These are phyloP conservation scores for Ceyx margarethae DNA, from an alignment of 2,113 vertebrate genomes.

Conservation along the genomic window DNA sequence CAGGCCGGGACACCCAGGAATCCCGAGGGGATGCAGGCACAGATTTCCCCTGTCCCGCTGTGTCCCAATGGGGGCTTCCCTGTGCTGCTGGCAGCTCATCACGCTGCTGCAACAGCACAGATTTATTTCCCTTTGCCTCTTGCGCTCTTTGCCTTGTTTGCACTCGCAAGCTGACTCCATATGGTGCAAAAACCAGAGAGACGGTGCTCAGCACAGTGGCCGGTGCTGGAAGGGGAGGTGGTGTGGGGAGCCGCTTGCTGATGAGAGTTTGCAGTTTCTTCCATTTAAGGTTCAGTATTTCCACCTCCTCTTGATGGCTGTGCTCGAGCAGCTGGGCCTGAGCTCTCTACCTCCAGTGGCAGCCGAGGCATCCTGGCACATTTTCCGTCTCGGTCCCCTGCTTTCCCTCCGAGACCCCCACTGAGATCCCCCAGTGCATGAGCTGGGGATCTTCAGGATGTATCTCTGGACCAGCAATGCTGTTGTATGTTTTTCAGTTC, in stretches of 20 bases:
- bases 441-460: accelerated
- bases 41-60: background rate
- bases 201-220: background rate
- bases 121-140: constrained; percentile 27
- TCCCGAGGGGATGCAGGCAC: background rate
- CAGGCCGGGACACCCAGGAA: no score
- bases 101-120: background rate
- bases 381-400: accelerated
- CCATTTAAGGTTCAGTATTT: background rate
- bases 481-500: background rate
- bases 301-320: background rate
- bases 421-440: accelerated
- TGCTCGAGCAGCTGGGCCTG: background rate
- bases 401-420: background rate
- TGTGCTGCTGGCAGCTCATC: accelerated
- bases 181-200: background rate
- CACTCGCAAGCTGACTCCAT: background rate
- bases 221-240: background rate
- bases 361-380: accelerated
- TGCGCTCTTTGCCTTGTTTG: constrained; percentile 15
- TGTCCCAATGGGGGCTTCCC: background rate
- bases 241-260: background rate
- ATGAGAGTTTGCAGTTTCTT: background rate
- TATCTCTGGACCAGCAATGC: background rate
- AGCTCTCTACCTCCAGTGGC: background rate